Evolutionary conservation across 2,113 vertebrate species (phyloP), one percentile per base, ranked within the genome.

Genomic region (Nanorana parkeri): DNA sequence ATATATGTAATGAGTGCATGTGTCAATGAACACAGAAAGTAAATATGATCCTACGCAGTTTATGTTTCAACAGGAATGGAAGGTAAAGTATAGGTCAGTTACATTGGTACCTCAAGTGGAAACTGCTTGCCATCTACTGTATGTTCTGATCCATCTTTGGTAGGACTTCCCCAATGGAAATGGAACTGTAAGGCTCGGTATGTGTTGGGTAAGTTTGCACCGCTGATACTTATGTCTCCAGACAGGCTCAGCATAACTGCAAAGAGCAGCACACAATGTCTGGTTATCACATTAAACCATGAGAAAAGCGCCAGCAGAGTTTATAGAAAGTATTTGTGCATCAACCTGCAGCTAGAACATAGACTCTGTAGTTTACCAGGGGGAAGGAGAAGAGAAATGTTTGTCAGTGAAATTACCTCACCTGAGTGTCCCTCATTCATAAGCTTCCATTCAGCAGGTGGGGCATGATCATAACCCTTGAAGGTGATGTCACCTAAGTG

Each of bases 101-200:
- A 41, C 8, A 41, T 11, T 41, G 41, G 2, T 87, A 96, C 95
- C 95, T 98, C 96, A 95, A 95, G 95, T 6, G 95, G 92, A 73
- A 86, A 91, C 85, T 87, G 91, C 75, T 20, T 91, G 20, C 91
- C 83, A 0, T 95, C 92, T 1, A 95, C 83, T 0, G 94, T 95
- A 90, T 97, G 95, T 88, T 97, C 95, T 0, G 94, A 96, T 3
- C 95, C 96, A 0, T 93, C 94, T 1, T 32, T 23, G 0, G 87
- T 84, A 0, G 52, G 85, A 41, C 89, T 90, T 28, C 95, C 96
- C 96, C 96, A 96, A 85, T 96, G 96, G 88, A 96, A 97, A 68
- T 95, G 94, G 56, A 97, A 91, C 89, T 95, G 95, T 71, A 94
- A 19, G 0, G 94, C 93, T 0, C 83, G 86, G 87, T 94, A 97